A percentile compares a stretch with the other conserved stretches of the same genome.
Evolutionary conservation across 2,888 invertebrate genomes (phyloP).

Genomic region (Papilio demoleus): DNA sequence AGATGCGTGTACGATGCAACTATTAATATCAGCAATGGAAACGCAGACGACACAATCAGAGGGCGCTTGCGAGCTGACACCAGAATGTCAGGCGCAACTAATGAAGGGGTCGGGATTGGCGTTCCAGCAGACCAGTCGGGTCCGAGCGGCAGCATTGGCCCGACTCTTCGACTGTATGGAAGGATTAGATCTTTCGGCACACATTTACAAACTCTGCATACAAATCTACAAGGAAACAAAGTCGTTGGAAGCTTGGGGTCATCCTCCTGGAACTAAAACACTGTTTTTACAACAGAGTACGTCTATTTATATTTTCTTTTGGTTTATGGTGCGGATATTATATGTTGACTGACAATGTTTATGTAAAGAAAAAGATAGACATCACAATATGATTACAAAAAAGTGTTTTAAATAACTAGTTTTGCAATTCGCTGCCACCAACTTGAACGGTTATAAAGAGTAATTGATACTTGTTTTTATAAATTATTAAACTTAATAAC

Average conservation of each 20-base stretch:
- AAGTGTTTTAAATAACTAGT: constrained; percentile 8
- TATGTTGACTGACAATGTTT: no score
- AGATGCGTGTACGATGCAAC: constrained; percentile 79
- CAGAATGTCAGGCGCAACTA: constrained; percentile 70
- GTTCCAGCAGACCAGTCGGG: constrained; percentile 73
- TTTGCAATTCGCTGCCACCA: constrained; percentile 9
- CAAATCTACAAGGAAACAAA: constrained; percentile 77
- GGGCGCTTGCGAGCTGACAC: constrained; percentile 67
- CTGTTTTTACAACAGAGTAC: constrained; percentile 78
- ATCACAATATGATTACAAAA: no score
- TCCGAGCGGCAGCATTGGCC: constrained; percentile 65
- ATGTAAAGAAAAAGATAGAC: no score
- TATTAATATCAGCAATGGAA: constrained; percentile 77
- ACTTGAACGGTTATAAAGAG: not conserved
- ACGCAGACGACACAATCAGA: constrained; percentile 69
- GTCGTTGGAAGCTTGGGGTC: constrained; percentile 75
- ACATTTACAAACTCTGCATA: constrained; percentile 76
- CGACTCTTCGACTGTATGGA: constrained; percentile 75
- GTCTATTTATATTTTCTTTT: constrained; percentile 39
- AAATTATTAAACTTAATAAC: not conserved
- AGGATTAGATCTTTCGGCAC: constrained; percentile 66
- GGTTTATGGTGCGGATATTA: not conserved
- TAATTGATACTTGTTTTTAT: not conserved
- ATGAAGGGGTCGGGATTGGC: constrained; percentile 73
- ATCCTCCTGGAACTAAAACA: constrained; percentile 73